These are phyloP conservation scores for Caenorhabditis drosophilae DNA, from an alignment of 2,888 invertebrate species.

Conservation along the genomic window DNA sequence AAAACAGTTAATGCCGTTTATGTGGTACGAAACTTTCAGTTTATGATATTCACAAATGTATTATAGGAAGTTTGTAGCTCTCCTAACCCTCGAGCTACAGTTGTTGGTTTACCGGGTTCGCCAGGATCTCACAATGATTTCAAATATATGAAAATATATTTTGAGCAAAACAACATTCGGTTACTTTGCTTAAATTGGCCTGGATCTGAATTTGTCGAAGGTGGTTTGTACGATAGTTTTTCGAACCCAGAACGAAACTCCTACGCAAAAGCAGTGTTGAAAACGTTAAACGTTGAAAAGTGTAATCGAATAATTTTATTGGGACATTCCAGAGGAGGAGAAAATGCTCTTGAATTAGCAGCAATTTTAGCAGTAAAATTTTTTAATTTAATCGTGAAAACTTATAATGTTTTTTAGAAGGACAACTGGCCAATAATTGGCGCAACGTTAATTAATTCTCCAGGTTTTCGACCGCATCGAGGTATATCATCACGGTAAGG, in stretches of 20 bases:
- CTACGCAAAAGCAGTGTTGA: slow-evolving; percentile 23
- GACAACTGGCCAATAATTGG: slow-evolving; percentile 31
- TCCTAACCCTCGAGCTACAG: slow-evolving; percentile 17
- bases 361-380: slow-evolving; percentile 22
- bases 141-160: slow-evolving; percentile 30
- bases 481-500: slow-evolving; percentile 22
- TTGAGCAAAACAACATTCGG: slow-evolving; percentile 28
- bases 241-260: slow-evolving; percentile 28
- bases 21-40: no score
- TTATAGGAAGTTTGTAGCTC: slow-evolving; percentile 19
- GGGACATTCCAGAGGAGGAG: slow-evolving; percentile 36
- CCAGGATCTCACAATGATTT: slow-evolving; percentile 40
- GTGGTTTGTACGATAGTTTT: slow-evolving; percentile 21
- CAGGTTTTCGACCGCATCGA: slow-evolving; percentile 24
- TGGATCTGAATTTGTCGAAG: slow-evolving; percentile 24
- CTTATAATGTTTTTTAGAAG: slow-evolving; percentile 5
- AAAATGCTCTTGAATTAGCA: slow-evolving; percentile 31
- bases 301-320: slow-evolving; percentile 21
- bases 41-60: no score
- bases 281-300: slow-evolving; percentile 23
- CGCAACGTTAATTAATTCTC: slow-evolving; percentile 22
- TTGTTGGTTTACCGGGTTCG: slow-evolving; percentile 25
- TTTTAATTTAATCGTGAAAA: background rate
- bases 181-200: slow-evolving; percentile 29
- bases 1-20: slow-evolving; percentile 10